Percentiles rank a stretch among this genome's conserved stretches.
Evolutionary conservation across 2,888 invertebrate species (phyloP).

Genomic region (Eugnorisma glareosa): DNA sequence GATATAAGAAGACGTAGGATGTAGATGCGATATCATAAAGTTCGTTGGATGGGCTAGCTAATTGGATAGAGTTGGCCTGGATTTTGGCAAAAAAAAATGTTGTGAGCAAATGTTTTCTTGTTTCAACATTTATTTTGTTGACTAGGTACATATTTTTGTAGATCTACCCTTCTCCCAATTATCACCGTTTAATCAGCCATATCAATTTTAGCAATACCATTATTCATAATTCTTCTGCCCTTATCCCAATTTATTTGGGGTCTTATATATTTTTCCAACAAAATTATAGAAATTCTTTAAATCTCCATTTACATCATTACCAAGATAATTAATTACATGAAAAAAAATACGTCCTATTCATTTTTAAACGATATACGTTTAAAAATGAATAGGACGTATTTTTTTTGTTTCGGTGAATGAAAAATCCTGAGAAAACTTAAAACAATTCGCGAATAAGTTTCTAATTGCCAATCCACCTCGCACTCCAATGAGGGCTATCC

Average conservation of each 20-base stretch:
- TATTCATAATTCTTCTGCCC: too few relatives aligned
- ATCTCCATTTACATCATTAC: not conserved
- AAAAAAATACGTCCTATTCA: too few relatives aligned
- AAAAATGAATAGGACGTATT: too few relatives aligned
- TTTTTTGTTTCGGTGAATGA: too few relatives aligned
- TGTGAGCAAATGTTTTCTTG: not conserved
- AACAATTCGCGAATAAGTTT: not conserved
- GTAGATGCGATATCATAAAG: constrained; percentile 46
- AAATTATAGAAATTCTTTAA: too few relatives aligned
- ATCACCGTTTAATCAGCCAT: not conserved
- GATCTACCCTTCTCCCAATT: not conserved
- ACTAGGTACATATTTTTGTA: not conserved
- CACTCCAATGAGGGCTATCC: too few relatives aligned
- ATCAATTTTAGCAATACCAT: too few relatives aligned
- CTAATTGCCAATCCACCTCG: not conserved
- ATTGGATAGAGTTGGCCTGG: constrained; percentile 42
- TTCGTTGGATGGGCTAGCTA: constrained; percentile 55
- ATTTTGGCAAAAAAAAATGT: constrained; percentile 15
- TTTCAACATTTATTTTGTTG: not conserved
- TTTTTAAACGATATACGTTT: too few relatives aligned
- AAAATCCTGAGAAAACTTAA: not conserved
- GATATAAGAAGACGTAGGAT: constrained; percentile 52
- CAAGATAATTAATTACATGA: not conserved
- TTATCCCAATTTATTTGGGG: too few relatives aligned
- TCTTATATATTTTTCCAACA: too few relatives aligned